Percentiles rank a stretch among this genome's conserved stretches.
Conservation (phyloP, 2,113 vertebrate genomes). For the Kryptolebias marmoratus region DNA sequence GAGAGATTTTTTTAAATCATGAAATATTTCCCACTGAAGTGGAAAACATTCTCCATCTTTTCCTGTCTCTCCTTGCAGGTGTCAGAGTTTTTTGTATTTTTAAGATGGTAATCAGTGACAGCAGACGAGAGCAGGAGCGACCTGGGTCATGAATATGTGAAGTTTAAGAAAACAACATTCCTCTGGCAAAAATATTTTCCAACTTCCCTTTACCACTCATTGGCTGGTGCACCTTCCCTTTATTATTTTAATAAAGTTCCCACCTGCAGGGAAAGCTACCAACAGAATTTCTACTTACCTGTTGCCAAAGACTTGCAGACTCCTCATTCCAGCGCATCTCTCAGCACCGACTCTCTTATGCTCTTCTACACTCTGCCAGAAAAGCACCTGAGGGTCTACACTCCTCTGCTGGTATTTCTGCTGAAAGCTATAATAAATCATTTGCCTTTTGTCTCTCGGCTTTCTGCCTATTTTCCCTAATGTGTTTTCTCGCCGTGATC, state of each 20-base stretch:
- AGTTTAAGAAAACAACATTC: slow-evolving; percentile 31
- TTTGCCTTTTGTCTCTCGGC: slow-evolving; percentile 72
- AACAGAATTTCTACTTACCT: slow-evolving; percentile 34
- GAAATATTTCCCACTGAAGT: no score
- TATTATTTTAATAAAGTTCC: slow-evolving; percentile 33
- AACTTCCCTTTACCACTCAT: slow-evolving; percentile 1
- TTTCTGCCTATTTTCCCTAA: slow-evolving; percentile 68
- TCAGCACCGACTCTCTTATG: slow-evolving; percentile 68
- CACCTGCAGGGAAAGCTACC: slow-evolving; percentile 43
- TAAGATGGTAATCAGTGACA: slow-evolving; percentile 30
- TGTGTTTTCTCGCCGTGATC: slow-evolving; percentile 67
- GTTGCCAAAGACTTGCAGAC: slow-evolving; percentile 40
- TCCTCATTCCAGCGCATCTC: slow-evolving; percentile 72
- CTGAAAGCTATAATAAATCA: slow-evolving; percentile 81
- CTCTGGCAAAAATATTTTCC: slow-evolving; percentile 28
- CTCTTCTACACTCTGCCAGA: slow-evolving; percentile 52
- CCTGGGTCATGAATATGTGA: slow-evolving; percentile 3
- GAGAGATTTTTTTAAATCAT: not conserved
- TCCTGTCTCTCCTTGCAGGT: not conserved
- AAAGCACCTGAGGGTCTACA: slow-evolving; percentile 67
- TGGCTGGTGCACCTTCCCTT: slow-evolving; percentile 17
- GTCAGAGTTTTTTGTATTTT: slow-evolving; percentile 13
- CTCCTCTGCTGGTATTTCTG: slow-evolving; percentile 71
- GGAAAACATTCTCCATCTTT: not conserved
- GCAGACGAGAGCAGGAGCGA: slow-evolving; percentile 12